phyloP scores from a whole-genome alignment of 1,140 invertebrate species.

The Heterodera schachtii region DNA sequence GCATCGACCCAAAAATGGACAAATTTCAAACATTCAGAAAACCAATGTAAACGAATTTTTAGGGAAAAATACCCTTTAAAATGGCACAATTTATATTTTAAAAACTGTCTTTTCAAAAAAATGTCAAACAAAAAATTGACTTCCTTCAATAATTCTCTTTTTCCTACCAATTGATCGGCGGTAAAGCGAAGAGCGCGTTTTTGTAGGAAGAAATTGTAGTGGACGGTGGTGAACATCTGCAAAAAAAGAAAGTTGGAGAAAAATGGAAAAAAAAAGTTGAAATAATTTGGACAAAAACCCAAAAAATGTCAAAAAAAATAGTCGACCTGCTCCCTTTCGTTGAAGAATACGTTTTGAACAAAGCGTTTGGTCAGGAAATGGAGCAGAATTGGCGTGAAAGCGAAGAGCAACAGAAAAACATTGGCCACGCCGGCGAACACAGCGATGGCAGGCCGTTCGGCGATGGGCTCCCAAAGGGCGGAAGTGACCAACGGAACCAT shows the following conservation, averaged over 20 bases:
- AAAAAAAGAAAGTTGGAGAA: conserved; percentile 8
- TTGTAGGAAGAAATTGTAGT: conserved; percentile 59
- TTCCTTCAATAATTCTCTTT: not conserved
- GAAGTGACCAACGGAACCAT: conserved; percentile 52
- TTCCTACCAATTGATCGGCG: conserved; percentile 43
- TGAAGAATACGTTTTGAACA: conserved; percentile 55
- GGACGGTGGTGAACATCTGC: conserved; percentile 55
- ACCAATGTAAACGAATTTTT: too few species aligned
- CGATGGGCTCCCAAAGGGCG: conserved; percentile 35
- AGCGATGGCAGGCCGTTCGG: conserved; percentile 44
- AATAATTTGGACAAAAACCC: too few species aligned
- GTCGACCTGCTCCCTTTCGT: conserved; percentile 43
- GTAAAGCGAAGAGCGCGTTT: conserved; percentile 54
- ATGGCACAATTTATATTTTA: too few species aligned
- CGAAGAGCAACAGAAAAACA: conserved; percentile 48
- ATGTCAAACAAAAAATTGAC: too few species aligned
- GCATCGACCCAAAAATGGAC: conserved; percentile 31
- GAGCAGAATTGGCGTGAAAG: conserved; percentile 51
- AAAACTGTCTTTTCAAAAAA: too few species aligned
- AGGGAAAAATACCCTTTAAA: too few species aligned
- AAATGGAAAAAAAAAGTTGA: not conserved
- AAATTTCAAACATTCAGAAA: not conserved
- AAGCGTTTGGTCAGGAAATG: conserved; percentile 57
- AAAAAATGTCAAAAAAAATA: too few species aligned
- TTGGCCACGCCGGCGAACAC: conserved; percentile 50